These are phyloP conservation scores for Neomonachus schauinslandi DNA, from an alignment of 2,113 vertebrate genomes.

Conservation along the genomic window DNA sequence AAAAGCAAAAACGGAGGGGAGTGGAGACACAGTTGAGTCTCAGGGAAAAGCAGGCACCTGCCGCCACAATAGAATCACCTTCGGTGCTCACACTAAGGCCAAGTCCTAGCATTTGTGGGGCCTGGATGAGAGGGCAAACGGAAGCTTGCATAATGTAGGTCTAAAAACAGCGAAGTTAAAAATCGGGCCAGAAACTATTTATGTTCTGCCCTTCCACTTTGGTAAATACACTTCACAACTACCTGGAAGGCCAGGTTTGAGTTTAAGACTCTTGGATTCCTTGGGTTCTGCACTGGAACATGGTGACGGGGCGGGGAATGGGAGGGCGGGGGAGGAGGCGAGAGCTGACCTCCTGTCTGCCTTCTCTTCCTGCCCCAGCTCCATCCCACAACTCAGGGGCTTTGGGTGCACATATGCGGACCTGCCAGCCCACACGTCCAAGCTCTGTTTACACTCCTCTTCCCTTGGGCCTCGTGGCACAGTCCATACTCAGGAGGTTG, in stretches of 20 bases:
- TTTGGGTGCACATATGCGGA: not conserved
- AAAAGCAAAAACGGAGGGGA: slow-evolving; percentile 58
- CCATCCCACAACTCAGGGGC: not conserved
- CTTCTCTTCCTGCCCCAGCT: not conserved
- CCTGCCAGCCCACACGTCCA: not conserved
- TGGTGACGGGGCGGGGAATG: not conserved
- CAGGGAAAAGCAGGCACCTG: not conserved
- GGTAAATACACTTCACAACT: not conserved
- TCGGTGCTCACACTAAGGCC: fast-evolving
- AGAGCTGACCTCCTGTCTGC: not conserved
- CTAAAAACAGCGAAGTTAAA: not conserved
- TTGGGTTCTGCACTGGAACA: not conserved
- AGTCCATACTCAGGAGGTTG: not conserved
- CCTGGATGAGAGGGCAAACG: fast-evolving
- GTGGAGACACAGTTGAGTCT: not conserved
- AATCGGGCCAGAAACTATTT: not conserved
- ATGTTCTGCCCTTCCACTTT: not conserved
- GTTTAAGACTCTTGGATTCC: not conserved
- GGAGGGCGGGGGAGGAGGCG: not conserved
- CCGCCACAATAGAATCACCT: not conserved
- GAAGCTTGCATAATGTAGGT: not conserved
- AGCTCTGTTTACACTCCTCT: not conserved
- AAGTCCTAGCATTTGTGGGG: not conserved
- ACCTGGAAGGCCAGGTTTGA: not conserved
- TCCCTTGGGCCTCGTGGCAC: not conserved